Evolutionary conservation across 2,797 vertebrate genomes (phyloP), one percentile per base, ranked within the genome.

Genomic region (Carduelis carduelis): DNA sequence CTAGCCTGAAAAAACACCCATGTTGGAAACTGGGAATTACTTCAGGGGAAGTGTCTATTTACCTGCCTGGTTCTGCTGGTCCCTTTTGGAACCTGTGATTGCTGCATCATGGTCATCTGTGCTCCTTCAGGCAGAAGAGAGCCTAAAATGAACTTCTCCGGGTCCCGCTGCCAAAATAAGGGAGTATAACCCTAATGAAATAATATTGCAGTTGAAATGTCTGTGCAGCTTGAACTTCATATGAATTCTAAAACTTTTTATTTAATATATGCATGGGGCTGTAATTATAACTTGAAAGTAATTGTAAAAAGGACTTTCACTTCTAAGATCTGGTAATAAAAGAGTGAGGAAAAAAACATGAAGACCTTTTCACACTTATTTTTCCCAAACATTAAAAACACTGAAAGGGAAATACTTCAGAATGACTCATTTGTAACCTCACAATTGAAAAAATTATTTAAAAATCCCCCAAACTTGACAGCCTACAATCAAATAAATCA

Each of bases 401-500:
- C 26, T 56, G 30, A 76, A 94, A 83, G 88, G 85, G 32, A 83
- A 95, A 86, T 60, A 81, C 55, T 96, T 72, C 59, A 41, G 70
- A 95, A 90, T 89, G 53, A 93, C 49, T 94, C 37, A 84, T 80
- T 95, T 74, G 61, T 82, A 96, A 95, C 50, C 37, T 92, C 56
- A 79, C 59, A 87, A 85, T 75, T 79, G 89, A 95, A 95, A 91
- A 96, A 96, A 96, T 43, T 95, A 84, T 78, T 93, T 83, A 35
- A 83, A 94, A 96, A 89, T 76, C 79, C 82, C 65, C 81, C 60
- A 72, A 61, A 87, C 53, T 22, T 92, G 87, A 95, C 76, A 97
- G 76, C 60, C 89, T 96, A 90, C 78, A 95, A 95, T 97, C 95
- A 96, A 97, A 82, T 87, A 66, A 95, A 95, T 96, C 87, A 95